These are phyloP conservation scores for Chloebia gouldiae DNA, from an alignment of 2,113 vertebrate genomes.

Conservation along the genomic window DNA sequence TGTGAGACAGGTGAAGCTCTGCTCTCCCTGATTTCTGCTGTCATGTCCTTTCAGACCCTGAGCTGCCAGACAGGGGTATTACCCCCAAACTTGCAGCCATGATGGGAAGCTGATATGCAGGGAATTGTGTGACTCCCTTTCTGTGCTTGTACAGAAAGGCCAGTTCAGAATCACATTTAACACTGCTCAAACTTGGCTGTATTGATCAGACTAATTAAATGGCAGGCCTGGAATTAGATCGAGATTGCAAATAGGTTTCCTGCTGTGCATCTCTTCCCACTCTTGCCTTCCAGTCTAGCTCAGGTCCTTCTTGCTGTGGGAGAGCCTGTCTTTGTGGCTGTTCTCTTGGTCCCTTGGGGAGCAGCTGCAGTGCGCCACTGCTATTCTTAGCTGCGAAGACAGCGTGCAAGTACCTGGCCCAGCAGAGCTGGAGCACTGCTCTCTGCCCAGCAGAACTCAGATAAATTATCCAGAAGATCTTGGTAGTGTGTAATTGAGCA, in stretches of 20 bases:
- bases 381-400: constrained; percentile 63
- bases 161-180: neutral
- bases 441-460: constrained; percentile 45
- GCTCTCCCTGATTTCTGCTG: neutral
- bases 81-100: neutral
- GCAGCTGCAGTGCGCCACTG: constrained; percentile 63
- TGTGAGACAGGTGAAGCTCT: neutral
- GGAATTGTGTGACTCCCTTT: neutral
- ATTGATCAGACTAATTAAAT: neutral
- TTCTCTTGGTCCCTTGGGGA: constrained; percentile 53
- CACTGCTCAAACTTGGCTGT: neutral
- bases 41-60: neutral
- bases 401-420: constrained; percentile 48
- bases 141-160: neutral
- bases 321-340: constrained; percentile 26
- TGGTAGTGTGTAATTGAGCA: constrained; percentile 51
- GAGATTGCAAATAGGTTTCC: neutral
- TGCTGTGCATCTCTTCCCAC: neutral
- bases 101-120: neutral
- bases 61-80: neutral
- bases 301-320: constrained; percentile 37
- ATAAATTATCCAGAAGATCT: constrained; percentile 65
- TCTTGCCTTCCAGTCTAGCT: neutral
- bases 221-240: neutral
- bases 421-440: constrained; percentile 41